Base-by-base conservation (phyloP, 37 sponge, comb jelly and placozoan genomes). In the Ephydatia muelleri region DNA sequence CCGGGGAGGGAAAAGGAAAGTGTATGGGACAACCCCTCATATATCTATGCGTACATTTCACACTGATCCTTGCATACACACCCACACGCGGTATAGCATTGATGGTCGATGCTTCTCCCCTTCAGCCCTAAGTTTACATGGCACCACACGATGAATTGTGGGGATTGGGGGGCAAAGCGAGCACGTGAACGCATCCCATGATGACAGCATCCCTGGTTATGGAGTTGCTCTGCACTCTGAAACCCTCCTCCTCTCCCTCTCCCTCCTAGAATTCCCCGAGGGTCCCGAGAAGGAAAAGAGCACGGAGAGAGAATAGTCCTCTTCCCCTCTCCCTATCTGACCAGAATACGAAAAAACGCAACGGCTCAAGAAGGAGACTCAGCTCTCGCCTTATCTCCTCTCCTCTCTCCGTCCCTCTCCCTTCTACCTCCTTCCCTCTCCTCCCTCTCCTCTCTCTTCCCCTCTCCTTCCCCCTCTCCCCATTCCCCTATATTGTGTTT, bases 271-370 rank as follows among this genome's bases (percentile, higher is more conserved):
- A 12, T 12, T 26, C 9, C 16, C 28, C 27, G 38, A 65, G 70
- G 37, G 6, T 25, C 26, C 23, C 34, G 2, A 28, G 22, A n/a
- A n/a, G n/a, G n/a, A n/a, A n/a, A n/a, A n/a, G n/a, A n/a, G n/a
- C n/a, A n/a, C n/a, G n/a, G n/a, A n/a, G n/a, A n/a, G n/a, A n/a
- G n/a, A n/a, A n/a, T 19, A 76, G 75, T 0, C 38, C 84, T 5
- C 84, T 89, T 74, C 16, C 25, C 14, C 67, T 89, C 33, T 48
- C 80, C 0, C 84, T 84, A 85, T 13, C 26, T 14, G 37, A 67
- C 27, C 69, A 76, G 43, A 65, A 36, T 22, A 34, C 22, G 0
- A 35, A 77, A 16, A n/a, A 33, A 14, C 5, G 49, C 38, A 68
- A 68, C 66, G 26, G 67, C 31, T 25, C 81, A 80, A 26, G 67